Conservation (phyloP, 1,140 invertebrate genomes). For the Drosophila sucinea region DNA sequence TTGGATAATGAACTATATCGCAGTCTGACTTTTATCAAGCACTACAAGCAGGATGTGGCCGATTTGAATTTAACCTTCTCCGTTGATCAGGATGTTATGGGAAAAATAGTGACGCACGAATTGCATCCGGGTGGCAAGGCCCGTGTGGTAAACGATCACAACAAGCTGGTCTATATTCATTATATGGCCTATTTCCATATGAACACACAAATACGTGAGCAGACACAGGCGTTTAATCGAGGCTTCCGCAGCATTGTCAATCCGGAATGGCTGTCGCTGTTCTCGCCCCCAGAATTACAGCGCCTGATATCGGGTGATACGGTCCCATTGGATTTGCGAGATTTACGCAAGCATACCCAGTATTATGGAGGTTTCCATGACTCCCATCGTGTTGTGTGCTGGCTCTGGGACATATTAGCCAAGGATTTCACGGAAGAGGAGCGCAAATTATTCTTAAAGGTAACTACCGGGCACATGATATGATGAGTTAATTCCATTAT, state of each 20-base stretch:
- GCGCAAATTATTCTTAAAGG: conserved; percentile 96
- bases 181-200: conserved; percentile 99
- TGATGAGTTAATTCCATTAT: too few species aligned
- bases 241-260: conserved; percentile 98
- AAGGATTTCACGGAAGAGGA: conserved; percentile 97
- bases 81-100: conserved; percentile 97
- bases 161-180: conserved; percentile 95
- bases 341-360: conserved; percentile 96
- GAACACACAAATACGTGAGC: conserved; percentile 98
- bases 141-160: conserved; percentile 97
- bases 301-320: conserved; percentile 96
- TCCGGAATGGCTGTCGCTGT: conserved; percentile 96
- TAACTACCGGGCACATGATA: conserved; percentile 42
- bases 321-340: conserved; percentile 93
- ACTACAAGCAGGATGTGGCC: conserved; percentile 94
- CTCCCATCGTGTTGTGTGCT: conserved; percentile 97
- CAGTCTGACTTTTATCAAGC: conserved; percentile 98
- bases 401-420: conserved; percentile 99
- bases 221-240: conserved; percentile 97
- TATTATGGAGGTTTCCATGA: conserved; percentile 99
- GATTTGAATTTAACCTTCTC: conserved; percentile 98
- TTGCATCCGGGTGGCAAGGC: conserved; percentile 96
- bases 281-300: conserved; percentile 98
- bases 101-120: conserved; percentile 94
- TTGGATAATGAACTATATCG: conserved; percentile 98